Evolutionary conservation across 1,140 invertebrate genomes (phyloP).

Genomic region (Stegodyphus mimosarum): DNA sequence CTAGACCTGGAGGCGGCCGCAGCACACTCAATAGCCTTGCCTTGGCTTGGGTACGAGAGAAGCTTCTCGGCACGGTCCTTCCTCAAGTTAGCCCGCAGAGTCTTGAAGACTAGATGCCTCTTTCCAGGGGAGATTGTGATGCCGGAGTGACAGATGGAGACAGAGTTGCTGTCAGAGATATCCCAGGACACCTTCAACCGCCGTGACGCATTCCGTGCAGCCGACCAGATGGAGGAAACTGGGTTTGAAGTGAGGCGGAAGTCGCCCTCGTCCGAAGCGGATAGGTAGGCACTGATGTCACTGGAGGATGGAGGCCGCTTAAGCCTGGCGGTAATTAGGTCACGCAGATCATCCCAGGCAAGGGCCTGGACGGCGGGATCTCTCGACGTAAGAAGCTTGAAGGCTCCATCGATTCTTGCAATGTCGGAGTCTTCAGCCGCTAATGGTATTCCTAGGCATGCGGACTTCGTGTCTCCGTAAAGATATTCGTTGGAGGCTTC

Average conservation of each 20-base stretch:
- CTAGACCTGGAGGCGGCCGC: neutral
- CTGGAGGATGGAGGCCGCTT: too few species aligned
- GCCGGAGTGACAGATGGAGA: neutral
- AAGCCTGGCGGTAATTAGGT: neutral
- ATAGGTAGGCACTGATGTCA: neutral
- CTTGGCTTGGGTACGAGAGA: neutral
- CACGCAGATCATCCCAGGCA: neutral
- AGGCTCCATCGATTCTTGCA: neutral
- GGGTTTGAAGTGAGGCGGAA: neutral
- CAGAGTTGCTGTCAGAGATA: neutral
- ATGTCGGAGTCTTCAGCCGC: neutral
- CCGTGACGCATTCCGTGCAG: neutral
- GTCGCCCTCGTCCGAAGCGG: neutral
- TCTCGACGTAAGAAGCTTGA: neutral
- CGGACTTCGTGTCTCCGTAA: neutral
- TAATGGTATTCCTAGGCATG: neutral
- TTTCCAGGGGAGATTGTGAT: neutral
- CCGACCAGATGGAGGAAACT: neutral
- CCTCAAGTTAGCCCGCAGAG: neutral
- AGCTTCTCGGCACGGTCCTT: neutral
- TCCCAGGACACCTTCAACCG: neutral
- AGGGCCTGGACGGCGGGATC: neutral
- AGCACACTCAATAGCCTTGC: neutral
- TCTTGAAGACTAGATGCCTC: neutral
- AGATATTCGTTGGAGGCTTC: neutral